Conservation (phyloP, 2,797 vertebrate genomes). For the Amblyopsis hoosieri region DNA sequence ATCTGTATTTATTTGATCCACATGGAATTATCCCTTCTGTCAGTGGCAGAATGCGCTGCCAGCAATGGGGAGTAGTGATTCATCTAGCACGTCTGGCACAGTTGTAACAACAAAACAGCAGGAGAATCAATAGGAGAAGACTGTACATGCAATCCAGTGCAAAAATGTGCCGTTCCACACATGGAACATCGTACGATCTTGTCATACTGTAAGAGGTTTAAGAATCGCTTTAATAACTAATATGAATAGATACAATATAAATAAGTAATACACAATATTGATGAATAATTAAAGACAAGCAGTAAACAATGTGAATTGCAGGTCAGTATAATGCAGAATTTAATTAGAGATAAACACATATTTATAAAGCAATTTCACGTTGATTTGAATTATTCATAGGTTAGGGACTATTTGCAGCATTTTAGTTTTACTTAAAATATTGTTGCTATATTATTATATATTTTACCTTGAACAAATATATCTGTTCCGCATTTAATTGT, state of each 20-base stretch:
- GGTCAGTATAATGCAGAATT: conserved; percentile 43
- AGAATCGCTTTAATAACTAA: not conserved
- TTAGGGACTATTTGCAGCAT: conserved; percentile 32
- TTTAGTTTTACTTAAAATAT: conserved; percentile 41
- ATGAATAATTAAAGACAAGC: conserved; percentile 25
- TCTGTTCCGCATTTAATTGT: conserved; percentile 30
- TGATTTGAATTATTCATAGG: conserved; percentile 33
- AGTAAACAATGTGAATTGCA: conserved; percentile 20
- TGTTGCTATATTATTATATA: conserved; percentile 27
- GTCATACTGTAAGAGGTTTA: not conserved
- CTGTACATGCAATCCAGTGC: conserved; percentile 55
- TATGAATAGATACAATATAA: not conserved
- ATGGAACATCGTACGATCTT: conserved; percentile 36
- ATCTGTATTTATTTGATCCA: conserved; percentile 99
- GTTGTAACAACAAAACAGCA: conserved; percentile 86
- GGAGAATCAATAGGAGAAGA: conserved; percentile 88
- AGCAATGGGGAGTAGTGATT: conserved; percentile 92
- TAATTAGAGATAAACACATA: conserved; percentile 33
- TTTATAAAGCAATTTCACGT: conserved; percentile 46
- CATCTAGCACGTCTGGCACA: conserved; percentile 94
- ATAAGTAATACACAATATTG: conserved; percentile 19
- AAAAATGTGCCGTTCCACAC: conserved; percentile 37
- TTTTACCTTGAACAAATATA: conserved; percentile 43
- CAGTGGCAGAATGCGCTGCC: conserved; percentile 91
- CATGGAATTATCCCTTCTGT: conserved; percentile 98